Percentiles rank a stretch among this genome's conserved stretches.
Conservation (phyloP, 2,888 invertebrate genomes). For the Tetramorium bicarinatum region DNA sequence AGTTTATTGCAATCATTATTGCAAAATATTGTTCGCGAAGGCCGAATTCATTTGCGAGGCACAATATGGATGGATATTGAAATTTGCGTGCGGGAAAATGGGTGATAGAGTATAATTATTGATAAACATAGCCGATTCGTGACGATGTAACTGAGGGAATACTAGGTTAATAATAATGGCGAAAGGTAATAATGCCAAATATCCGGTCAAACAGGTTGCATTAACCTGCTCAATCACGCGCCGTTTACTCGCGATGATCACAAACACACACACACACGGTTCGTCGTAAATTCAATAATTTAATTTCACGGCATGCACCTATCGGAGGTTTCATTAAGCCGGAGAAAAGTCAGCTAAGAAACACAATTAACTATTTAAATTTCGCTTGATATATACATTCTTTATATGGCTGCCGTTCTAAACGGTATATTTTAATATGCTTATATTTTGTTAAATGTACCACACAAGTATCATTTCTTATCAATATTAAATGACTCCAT, state of each 20-base stretch:
- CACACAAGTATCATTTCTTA: background rate
- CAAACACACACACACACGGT: background rate
- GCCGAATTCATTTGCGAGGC: conserved; percentile 13
- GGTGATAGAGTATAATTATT: conserved; percentile 32
- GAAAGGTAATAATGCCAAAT: conserved; percentile 42
- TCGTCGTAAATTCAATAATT: conserved; percentile 29
- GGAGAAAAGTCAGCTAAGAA: background rate
- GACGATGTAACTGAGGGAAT: conserved; percentile 4
- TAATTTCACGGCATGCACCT: background rate
- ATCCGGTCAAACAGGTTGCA: conserved; percentile 40
- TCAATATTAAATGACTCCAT: background rate
- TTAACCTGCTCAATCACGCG: conserved; percentile 6
- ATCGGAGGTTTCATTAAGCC: background rate
- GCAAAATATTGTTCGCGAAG: conserved; percentile 20
- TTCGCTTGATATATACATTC: background rate
- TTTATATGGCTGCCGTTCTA: background rate
- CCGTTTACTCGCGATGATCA: conserved; percentile 29
- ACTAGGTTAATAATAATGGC: conserved; percentile 25
- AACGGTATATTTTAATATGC: background rate
- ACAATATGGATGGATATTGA: background rate
- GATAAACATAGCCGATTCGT: background rate
- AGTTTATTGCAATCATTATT: background rate
- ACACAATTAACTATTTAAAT: background rate
- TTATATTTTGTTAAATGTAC: background rate
- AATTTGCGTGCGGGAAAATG: conserved; percentile 17